Percentiles rank a stretch among this genome's conserved stretches.
Conservation (phyloP, 1,140 invertebrate genomes). For the Zeugodacus cucurbitae region DNA sequence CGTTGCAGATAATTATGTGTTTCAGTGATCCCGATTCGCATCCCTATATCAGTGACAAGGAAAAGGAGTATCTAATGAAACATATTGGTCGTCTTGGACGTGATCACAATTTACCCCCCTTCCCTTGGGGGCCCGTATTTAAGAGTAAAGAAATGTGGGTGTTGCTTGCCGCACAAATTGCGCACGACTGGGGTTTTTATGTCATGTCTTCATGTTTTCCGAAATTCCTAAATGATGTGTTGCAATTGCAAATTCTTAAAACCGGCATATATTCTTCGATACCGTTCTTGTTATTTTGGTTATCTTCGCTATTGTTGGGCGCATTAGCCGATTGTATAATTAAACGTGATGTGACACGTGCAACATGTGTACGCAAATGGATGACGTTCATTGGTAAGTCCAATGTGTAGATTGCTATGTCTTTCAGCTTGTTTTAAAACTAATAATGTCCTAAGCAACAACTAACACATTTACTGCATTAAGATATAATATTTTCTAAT, state of each 20-base stretch:
- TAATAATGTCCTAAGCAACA: too few species aligned
- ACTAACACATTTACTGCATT: too few species aligned
- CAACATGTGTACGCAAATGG: slow-evolving; percentile 75
- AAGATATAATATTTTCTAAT: too few species aligned
- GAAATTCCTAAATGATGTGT: slow-evolving; percentile 89
- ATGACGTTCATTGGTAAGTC: slow-evolving; percentile 77
- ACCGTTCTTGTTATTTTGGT: slow-evolving; percentile 80
- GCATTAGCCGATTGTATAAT: slow-evolving; percentile 76
- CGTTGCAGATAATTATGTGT: slow-evolving; percentile 71
- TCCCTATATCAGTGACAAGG: slow-evolving; percentile 83
- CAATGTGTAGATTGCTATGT: not conserved
- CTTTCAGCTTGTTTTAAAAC: too few species aligned
- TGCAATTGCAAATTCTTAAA: slow-evolving; percentile 83
- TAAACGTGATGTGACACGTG: slow-evolving; percentile 68
- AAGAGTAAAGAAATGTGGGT: slow-evolving; percentile 81
- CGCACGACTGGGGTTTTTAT: slow-evolving; percentile 95
- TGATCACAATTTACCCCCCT: slow-evolving; percentile 69
- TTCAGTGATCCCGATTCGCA: slow-evolving; percentile 83
- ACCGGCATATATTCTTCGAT: slow-evolving; percentile 76
- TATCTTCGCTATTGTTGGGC: slow-evolving; percentile 74
- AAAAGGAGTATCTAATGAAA: slow-evolving; percentile 78
- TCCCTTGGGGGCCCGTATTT: slow-evolving; percentile 79
- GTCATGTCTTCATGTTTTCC: slow-evolving; percentile 93
- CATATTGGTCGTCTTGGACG: slow-evolving; percentile 68
- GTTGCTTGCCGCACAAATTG: slow-evolving; percentile 78